Evolutionary conservation across 2,888 invertebrate genomes (phyloP), one percentile per base, ranked within the genome.

Genomic region (Bellardia bayeri): DNA sequence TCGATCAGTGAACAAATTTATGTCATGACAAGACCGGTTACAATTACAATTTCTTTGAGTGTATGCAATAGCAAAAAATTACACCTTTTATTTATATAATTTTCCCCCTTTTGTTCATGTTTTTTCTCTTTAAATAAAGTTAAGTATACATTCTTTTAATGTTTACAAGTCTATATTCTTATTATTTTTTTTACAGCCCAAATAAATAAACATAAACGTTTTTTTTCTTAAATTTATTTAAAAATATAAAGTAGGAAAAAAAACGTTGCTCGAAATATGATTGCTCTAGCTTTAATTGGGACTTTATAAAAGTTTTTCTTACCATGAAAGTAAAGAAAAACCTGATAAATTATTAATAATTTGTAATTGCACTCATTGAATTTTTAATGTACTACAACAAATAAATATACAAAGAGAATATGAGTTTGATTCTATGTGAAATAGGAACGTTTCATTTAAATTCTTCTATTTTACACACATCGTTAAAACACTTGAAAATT

Each of bases 281-380:
- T 16, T 23, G 9, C 56, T 56, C 14, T 6, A 14, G 33, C 16
- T 58, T 58, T 61, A 61, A 61, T 61, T 61, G 61, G 16, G 14
- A 61, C 14, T 33, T 14, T 33, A 11, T 3, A 61, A 61, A 61
- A 61, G 61, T 61, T 56, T 9, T 54, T 11, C 23, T 3, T 23
- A 2, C 23, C 11, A 9, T 11, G 5, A 61, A 33, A 2, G 30
- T 33, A 33, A 61, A 33, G 7, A 33, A 61, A 30, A 45, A 30
- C 16, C 33, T 61, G 11, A 33, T 61, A 61, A 61, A 61, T 33
- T 64, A 64, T 64, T 40, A 64, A 64, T 64, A 64, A 64, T 64
- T 64, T 64, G 11, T 64, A 40, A 64, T 11, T 64, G 64, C 40
- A 40, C 64, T 40, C 30, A n/a, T n/a, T 40, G 40, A 64, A 40